phyloP scores from a whole-genome alignment of 2,113 vertebrate genomes.

The Tinamus guttatus region DNA sequence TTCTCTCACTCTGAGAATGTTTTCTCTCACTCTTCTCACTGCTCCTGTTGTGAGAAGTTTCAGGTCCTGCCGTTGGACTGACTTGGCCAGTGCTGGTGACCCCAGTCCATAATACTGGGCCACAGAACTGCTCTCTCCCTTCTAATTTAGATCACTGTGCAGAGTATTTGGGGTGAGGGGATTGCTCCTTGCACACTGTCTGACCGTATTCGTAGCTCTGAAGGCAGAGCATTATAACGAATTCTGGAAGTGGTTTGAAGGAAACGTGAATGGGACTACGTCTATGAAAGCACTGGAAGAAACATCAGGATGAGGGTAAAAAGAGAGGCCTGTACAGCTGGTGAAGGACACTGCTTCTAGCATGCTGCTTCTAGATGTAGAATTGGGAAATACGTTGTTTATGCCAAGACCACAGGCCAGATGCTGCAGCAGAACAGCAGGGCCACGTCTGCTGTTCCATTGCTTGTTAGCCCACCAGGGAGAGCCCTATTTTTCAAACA shows the following conservation, averaged over 20 bases:
- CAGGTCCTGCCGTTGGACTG: rapidly evolving
- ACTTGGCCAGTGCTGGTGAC: not conserved
- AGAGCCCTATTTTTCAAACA: not conserved
- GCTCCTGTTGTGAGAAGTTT: rapidly evolving
- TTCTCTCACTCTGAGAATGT: not conserved
- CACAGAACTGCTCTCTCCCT: not conserved
- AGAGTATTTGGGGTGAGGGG: not conserved
- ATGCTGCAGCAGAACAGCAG: not conserved
- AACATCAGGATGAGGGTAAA: not conserved
- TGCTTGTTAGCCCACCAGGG: not conserved
- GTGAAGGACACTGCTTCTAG: not conserved
- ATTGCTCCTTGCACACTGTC: not conserved
- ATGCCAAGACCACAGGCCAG: not conserved
- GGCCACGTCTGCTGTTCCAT: not conserved
- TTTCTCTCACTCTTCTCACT: too few species aligned
- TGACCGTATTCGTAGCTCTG: rapidly evolving
- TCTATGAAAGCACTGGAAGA: not conserved
- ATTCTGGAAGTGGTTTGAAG: not conserved
- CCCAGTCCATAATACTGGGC: not conserved
- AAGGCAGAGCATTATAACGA: not conserved
- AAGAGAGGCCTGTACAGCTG: not conserved
- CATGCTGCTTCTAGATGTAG: not conserved
- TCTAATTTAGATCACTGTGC: not conserved
- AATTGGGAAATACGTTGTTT: not conserved
- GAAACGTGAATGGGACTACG: not conserved